Conservation (phyloP, 2,888 invertebrate genomes). For the Phasia obesa region DNA sequence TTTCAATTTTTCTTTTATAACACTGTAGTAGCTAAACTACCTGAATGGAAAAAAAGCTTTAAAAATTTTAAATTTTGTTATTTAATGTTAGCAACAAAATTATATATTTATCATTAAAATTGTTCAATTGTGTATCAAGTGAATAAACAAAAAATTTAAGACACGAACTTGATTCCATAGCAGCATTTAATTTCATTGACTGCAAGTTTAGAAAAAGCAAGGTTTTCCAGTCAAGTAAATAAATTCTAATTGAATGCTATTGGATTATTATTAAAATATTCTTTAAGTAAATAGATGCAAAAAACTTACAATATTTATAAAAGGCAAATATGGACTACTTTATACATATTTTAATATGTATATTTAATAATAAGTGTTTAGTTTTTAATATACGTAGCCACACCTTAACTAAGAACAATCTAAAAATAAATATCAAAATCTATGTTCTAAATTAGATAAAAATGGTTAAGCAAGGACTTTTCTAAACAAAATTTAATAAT, state of each 20-base stretch:
- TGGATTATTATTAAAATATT: not conserved
- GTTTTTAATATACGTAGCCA: too few species aligned
- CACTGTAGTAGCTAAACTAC: not conserved
- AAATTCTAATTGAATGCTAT: constrained; percentile 17
- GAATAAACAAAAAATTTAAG: constrained; percentile 60
- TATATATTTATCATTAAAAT: constrained; percentile 50
- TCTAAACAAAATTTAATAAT: too few species aligned
- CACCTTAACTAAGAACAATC: too few species aligned
- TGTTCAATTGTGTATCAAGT: constrained; percentile 12
- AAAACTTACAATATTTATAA: too few species aligned
- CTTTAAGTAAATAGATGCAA: not conserved
- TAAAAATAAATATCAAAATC: too few species aligned
- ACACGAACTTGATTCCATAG: constrained; percentile 52
- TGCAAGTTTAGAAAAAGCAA: constrained; percentile 23
- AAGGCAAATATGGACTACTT: too few species aligned
- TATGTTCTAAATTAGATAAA: too few species aligned
- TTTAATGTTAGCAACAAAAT: constrained; percentile 2
- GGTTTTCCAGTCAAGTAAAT: constrained; percentile 10
- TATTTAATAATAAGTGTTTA: too few species aligned
- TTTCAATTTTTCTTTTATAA: constrained; percentile 29
- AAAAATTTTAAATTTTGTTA: constrained; percentile 1
- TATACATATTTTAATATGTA: too few species aligned
- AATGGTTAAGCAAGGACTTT: too few species aligned
- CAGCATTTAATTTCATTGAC: constrained; percentile 27
- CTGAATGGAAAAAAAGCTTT: not conserved